Evolutionary conservation across 1,140 invertebrate genomes (phyloP), one percentile per base, ranked within the genome.

Genomic region (Lethrus apterus): DNA sequence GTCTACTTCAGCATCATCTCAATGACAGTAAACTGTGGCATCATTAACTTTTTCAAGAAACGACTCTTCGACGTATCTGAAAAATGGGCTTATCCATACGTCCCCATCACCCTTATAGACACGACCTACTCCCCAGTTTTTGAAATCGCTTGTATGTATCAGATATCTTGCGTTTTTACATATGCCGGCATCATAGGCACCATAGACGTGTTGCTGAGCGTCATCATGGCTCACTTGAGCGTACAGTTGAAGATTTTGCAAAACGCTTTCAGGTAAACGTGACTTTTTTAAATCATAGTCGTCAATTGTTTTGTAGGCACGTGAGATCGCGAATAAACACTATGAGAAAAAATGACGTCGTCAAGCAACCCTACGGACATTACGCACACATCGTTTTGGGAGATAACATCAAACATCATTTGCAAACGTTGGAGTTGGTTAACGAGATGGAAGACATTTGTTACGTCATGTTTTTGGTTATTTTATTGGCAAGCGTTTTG

Each of bases 181-280:
- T 49, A 19, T 13, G 47, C 40, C 14, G 21, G 7, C 8, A 44
- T 49, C 11, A 44, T 49, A 8, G 47, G 40, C n/a, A 44, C 47
- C 8, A 49, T 34, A 26, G 44, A 49, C 20, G 29, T 49, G 8
- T 30, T 49, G 15, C 13, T 49, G 11, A 44, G 40, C 8, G 19
- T 32, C 11, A 44, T 49, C 11, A 26, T 49, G 32, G 47, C 47
- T 7, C 47, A 49, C 17, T 23, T 49, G 17, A 49, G 47, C 35
- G 33, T 49, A 8, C 47, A 49, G 29, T 44, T 49, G 13, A 44
- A 49, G 14, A 49, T 49, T 34, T 26, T 49, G 9, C 21, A 24
- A 18, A 44, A 44, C n/a, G 31, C 30, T 15, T 49, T 49, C 21
- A 44, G 18, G n/a, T 26, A 7, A 26, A 26, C 23, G 23, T 7